These are phyloP conservation scores for Myiozetetes cayanensis DNA, from an alignment of 2,113 vertebrate species.

Conservation along the genomic window DNA sequence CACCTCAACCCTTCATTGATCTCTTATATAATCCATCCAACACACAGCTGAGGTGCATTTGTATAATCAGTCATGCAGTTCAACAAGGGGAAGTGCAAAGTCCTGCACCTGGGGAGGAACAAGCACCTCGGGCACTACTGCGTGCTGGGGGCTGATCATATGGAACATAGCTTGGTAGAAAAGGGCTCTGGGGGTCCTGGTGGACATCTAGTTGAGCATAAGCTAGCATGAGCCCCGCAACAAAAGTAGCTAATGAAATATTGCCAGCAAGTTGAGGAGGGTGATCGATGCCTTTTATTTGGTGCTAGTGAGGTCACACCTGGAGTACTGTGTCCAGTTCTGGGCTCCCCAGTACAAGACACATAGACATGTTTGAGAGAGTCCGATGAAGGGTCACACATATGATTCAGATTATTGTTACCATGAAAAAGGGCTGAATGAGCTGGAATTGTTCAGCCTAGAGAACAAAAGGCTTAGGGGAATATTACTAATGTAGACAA, in stretches of 20 bases:
- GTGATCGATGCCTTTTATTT: not conserved
- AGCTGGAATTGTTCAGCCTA: not conserved
- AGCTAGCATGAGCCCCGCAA: not conserved
- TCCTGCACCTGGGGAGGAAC: not conserved
- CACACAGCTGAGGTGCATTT: not conserved
- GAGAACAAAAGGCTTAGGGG: not conserved
- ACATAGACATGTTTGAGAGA: not conserved
- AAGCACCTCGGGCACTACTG: not conserved
- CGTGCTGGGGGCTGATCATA: no score
- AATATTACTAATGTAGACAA: not conserved
- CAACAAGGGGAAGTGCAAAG: not conserved
- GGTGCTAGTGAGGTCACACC: not conserved
- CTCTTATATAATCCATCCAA: not conserved
- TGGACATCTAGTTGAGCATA: not conserved
- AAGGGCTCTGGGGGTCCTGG: not conserved
- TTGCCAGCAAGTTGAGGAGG: not conserved
- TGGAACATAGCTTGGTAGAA: not conserved
- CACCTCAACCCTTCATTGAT: not conserved
- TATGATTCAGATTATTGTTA: not conserved
- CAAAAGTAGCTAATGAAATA: not conserved
- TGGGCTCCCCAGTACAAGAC: not conserved
- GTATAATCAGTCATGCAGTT: not conserved
- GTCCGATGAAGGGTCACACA: not conserved
- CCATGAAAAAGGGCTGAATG: not conserved
- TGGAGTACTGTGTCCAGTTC: not conserved